phyloP scores from a whole-genome alignment of 2,888 invertebrate species.

The Protophormia terraenovae region DNA sequence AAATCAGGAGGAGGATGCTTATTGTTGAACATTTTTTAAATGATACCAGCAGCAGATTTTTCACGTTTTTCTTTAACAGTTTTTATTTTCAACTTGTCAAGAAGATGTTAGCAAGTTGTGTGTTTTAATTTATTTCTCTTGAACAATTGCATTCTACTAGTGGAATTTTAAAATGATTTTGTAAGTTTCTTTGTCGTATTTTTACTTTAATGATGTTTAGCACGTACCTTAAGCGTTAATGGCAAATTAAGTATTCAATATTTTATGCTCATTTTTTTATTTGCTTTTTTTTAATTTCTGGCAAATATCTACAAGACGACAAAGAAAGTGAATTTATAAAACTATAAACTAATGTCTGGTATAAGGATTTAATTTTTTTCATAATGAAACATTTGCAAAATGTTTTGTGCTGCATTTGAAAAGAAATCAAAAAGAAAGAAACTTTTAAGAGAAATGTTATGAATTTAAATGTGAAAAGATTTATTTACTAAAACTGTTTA shows the following conservation, averaged over 20 bases:
- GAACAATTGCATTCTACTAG: slow-evolving; percentile 10
- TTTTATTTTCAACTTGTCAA: slow-evolving; percentile 1
- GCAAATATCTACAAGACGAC: background rate
- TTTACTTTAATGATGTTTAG: background rate
- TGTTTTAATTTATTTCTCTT: slow-evolving; percentile 23
- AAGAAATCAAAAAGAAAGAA: too few relatives aligned
- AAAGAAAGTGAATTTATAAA: slow-evolving; percentile 28
- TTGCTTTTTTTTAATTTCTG: slow-evolving; percentile 6
- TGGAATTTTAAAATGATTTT: slow-evolving; percentile 1
- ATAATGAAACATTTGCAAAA: background rate
- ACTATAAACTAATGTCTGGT: background rate
- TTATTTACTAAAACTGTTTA: too few relatives aligned
- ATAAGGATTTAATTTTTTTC: background rate
- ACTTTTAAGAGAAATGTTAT: background rate
- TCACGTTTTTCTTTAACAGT: slow-evolving; percentile 3
- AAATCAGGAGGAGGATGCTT: slow-evolving; percentile 31
- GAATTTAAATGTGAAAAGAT: background rate
- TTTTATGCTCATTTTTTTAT: slow-evolving; percentile 7
- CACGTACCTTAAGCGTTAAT: slow-evolving; percentile 40
- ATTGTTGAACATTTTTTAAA: slow-evolving; percentile 17
- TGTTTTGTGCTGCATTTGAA: too few relatives aligned
- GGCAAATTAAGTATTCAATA: slow-evolving; percentile 47
- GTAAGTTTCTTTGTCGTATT: background rate
- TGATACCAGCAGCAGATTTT: slow-evolving; percentile 22
- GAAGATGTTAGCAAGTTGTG: slow-evolving; percentile 18